phyloP scores from a whole-genome alignment of 2,797 vertebrate genomes.

The Dendrocincla tyrannina region DNA sequence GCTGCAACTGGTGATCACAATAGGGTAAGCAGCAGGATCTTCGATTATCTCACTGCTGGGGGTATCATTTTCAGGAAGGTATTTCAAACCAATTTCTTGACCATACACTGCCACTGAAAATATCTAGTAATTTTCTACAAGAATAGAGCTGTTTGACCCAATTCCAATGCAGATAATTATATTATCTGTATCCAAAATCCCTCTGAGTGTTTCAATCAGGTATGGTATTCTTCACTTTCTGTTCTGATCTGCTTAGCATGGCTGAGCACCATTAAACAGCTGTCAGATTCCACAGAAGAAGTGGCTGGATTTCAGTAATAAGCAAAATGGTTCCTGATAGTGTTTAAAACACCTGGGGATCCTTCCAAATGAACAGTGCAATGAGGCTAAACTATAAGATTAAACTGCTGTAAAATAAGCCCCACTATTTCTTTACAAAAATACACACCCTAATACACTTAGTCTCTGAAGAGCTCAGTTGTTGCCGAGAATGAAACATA shows the following conservation, averaged over 20 bases:
- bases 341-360: conserved; percentile 55
- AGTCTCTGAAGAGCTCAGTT: conserved; percentile 15
- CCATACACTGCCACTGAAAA: conserved; percentile 11
- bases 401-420: conserved; percentile 42
- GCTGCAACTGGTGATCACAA: background rate
- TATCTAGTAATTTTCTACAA: conserved; percentile 48
- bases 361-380: conserved; percentile 52
- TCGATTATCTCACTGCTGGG: conserved; percentile 24
- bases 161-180: conserved; percentile 60
- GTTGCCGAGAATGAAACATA: background rate
- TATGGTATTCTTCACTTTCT: conserved; percentile 64
- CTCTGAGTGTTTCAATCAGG: conserved; percentile 63
- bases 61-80: conserved; percentile 18
- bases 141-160: conserved; percentile 57
- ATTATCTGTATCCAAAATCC: conserved; percentile 60
- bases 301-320: conserved; percentile 56
- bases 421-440: background rate
- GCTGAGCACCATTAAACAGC: conserved; percentile 63
- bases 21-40: conserved; percentile 6
- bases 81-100: conserved; percentile 60
- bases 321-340: conserved; percentile 48
- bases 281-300: conserved; percentile 60
- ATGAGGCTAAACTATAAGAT: conserved; percentile 39
- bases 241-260: conserved; percentile 59
- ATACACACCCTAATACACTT: conserved; percentile 6